These are phyloP conservation scores for Epizoanthus fatuus DNA, from an alignment of 92 coral and sea anemone species.

Conservation along the genomic window DNA sequence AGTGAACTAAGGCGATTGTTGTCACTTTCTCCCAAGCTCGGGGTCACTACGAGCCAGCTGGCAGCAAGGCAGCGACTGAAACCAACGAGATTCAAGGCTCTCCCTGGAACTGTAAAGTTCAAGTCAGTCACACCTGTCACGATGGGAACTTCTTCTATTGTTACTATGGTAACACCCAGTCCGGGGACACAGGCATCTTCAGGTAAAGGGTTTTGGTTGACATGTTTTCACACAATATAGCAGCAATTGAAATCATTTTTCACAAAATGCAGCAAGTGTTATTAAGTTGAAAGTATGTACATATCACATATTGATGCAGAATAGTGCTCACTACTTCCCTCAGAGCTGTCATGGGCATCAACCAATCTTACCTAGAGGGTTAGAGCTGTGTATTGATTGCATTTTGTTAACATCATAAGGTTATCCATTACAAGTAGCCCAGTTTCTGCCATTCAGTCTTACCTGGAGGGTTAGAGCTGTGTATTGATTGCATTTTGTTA, in stretches of 20 bases:
- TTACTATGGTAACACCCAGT: constrained; percentile 90
- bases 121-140: constrained; percentile 88
- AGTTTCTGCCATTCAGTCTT: not conserved
- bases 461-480: not conserved
- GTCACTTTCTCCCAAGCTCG: constrained; percentile 43
- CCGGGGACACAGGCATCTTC: constrained; percentile 65
- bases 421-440: too few species aligned
- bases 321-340: too few species aligned
- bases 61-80: constrained; percentile 80
- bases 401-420: not conserved
- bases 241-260: not conserved
- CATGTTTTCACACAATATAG: not conserved
- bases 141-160: constrained; percentile 82
- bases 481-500: not conserved
- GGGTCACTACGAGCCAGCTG: constrained; percentile 76
- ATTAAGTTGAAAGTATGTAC: too few species aligned
- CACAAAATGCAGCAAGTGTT: not conserved
- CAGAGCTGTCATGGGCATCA: not conserved
- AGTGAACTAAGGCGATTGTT: too few species aligned
- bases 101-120: constrained; percentile 92
- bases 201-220: constrained; percentile 37
- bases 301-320: too few species aligned
- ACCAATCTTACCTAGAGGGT: not conserved
- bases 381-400: not conserved
- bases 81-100: constrained; percentile 87